A percentile compares a stretch with the other conserved stretches of the same genome.
These are phyloP conservation scores for Petrocephalus sullivani DNA, from an alignment of 2,797 vertebrate species.

Conservation along the genomic window DNA sequence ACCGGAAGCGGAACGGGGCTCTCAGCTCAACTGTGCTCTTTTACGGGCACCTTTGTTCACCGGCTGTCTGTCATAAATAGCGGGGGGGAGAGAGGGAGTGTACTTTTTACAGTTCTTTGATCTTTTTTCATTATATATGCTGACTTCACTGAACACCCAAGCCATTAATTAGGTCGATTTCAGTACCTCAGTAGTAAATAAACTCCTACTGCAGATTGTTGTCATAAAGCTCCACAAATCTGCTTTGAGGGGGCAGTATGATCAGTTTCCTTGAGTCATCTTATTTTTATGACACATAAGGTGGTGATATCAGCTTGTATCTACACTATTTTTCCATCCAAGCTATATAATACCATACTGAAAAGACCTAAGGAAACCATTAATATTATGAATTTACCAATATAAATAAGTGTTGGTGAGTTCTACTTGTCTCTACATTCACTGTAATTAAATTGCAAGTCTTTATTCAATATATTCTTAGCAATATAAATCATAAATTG, in stretches of 20 bases:
- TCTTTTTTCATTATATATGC: background rate
- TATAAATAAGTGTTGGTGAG: background rate
- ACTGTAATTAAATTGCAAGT: background rate
- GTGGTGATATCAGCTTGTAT: background rate
- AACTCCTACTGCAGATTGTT: background rate
- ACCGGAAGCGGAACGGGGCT: background rate
- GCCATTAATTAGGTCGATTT: background rate
- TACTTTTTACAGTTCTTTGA: background rate
- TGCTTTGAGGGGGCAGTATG: background rate
- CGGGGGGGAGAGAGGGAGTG: background rate
- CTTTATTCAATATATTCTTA: background rate
- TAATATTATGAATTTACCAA: background rate
- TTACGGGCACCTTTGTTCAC: background rate
- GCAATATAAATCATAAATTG: background rate
- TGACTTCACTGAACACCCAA: background rate
- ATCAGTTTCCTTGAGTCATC: background rate
- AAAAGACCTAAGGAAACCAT: background rate
- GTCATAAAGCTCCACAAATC: background rate
- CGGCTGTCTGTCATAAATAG: background rate
- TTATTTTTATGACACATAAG: background rate
- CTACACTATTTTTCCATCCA: background rate
- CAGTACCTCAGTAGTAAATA: background rate
- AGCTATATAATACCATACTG: background rate
- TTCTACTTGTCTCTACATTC: background rate
- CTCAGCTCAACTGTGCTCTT: background rate